Evolutionary conservation across 2,113 vertebrate species (phyloP).

Genomic region (Nyctereutes procyonoides): DNA sequence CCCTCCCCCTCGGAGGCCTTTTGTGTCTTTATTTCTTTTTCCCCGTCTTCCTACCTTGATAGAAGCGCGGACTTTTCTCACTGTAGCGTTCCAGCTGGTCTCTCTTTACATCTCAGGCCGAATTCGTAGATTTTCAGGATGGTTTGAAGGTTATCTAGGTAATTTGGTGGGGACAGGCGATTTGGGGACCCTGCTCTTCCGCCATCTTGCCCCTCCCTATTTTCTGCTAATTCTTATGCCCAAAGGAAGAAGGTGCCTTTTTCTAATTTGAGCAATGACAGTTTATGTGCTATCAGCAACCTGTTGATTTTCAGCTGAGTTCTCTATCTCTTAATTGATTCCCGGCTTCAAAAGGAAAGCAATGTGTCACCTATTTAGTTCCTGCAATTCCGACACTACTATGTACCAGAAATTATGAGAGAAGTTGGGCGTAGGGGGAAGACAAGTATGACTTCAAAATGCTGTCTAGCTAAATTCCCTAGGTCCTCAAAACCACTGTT

Average conservation of each 20-base stretch:
- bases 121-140: too few relatives aligned
- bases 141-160: too few relatives aligned
- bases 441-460: background rate
- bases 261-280: background rate
- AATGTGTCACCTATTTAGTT: background rate
- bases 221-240: background rate
- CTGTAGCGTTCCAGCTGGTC: too few relatives aligned
- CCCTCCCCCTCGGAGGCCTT: too few relatives aligned
- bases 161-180: too few relatives aligned
- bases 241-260: background rate
- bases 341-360: background rate
- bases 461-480: background rate
- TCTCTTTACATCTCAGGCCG: too few relatives aligned
- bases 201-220: too few relatives aligned
- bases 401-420: background rate
- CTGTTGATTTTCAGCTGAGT: background rate
- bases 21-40: too few relatives aligned
- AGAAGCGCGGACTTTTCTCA: too few relatives aligned
- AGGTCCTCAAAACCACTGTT: background rate
- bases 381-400: background rate
- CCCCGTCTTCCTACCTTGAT: too few relatives aligned
- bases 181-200: too few relatives aligned
- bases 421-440: accelerated
- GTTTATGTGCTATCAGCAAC: background rate
- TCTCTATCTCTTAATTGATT: background rate